Conservation (phyloP, 2,888 invertebrate genomes). For the Leucophenga montana region DNA sequence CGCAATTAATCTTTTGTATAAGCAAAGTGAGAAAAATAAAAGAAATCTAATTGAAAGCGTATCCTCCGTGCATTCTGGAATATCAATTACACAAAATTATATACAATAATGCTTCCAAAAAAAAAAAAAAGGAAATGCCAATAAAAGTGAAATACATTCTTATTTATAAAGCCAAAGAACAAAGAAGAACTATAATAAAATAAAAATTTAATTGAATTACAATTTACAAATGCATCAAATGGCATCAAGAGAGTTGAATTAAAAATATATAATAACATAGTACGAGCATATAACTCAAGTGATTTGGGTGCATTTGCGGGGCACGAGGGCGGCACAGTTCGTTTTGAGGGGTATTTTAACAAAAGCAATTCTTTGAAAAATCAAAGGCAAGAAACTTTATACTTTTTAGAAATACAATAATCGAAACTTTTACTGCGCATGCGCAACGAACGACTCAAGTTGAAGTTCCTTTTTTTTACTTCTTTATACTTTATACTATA, state of each 20-base stretch:
- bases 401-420: not conserved
- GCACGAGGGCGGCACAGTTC: not conserved
- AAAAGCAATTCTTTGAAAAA: no score
- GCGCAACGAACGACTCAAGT: constrained; percentile 12
- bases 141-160: constrained; percentile 36
- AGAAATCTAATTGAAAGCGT: constrained; percentile 53
- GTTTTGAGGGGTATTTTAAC: not conserved
- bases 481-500: not conserved
- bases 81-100: constrained; percentile 60
- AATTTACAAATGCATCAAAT: constrained; percentile 50
- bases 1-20: constrained; percentile 61
- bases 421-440: constrained; percentile 9
- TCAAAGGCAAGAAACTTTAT: constrained; percentile 18
- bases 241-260: constrained; percentile 10
- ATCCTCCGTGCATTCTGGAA: constrained; percentile 42
- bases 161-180: not conserved
- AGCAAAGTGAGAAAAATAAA: constrained; percentile 29
- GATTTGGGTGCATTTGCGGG: constrained; percentile 11
- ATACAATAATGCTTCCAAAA: constrained; percentile 42
- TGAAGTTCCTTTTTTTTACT: constrained; percentile 13
- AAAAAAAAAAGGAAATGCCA: constrained; percentile 41
- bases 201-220: constrained; percentile 59
- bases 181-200: not conserved
- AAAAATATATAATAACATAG: not conserved
- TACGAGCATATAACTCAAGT: no score